A percentile compares a stretch with the other conserved stretches of the same genome.
phyloP scores from a whole-genome alignment of 64 coral and sea anemone species.

The Orbicella faveolata region DNA sequence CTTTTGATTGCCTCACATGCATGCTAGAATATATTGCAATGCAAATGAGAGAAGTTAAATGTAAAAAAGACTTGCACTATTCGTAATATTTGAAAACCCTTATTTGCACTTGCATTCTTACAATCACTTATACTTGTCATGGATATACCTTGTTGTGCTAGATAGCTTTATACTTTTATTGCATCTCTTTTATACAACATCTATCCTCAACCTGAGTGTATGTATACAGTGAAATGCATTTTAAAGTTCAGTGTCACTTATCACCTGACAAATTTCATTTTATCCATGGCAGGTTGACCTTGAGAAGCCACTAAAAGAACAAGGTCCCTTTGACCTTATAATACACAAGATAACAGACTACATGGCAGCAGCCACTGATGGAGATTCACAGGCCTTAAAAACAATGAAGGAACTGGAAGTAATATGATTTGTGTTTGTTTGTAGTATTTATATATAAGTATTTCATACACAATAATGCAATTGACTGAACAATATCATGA shows the following conservation, averaged over 20 bases:
- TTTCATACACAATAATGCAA: neutral
- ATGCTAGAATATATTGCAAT: no score
- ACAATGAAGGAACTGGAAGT: slow-evolving; percentile 86
- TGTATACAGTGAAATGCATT: neutral
- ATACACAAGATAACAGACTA: slow-evolving; percentile 97
- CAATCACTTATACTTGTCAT: no score
- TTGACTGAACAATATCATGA: no score
- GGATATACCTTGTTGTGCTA: no score
- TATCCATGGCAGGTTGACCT: slow-evolving; percentile 71
- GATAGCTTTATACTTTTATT: no score
- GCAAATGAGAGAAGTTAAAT: no score
- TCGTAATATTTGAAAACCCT: no score
- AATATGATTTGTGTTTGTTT: neutral
- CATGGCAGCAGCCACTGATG: slow-evolving; percentile 88
- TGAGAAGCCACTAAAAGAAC: slow-evolving; percentile 75
- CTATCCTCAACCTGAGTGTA: neutral
- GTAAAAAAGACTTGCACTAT: no score
- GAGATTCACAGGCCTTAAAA: slow-evolving; percentile 78
- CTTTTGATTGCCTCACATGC: no score
- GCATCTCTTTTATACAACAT: no score
- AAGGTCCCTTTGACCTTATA: slow-evolving; percentile 95
- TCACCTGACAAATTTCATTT: neutral
- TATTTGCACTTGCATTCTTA: no score
- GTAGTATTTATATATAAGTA: neutral
- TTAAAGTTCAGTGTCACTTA: neutral